These are phyloP conservation scores for Microchirus variegatus DNA, from an alignment of 2,797 vertebrate genomes.

Conservation along the genomic window DNA sequence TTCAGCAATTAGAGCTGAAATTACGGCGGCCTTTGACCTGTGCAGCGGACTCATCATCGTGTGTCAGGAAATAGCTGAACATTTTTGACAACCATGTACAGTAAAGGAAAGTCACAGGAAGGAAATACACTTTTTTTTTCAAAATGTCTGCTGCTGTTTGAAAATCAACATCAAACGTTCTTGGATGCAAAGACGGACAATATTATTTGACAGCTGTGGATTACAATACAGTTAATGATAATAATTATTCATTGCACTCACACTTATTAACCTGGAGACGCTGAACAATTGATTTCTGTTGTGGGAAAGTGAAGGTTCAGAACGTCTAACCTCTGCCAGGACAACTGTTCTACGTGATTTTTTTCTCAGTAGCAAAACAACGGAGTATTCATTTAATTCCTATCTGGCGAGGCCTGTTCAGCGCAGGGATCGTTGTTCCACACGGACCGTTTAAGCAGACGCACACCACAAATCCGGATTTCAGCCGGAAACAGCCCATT, in stretches of 20 bases:
- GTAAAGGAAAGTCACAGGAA: constrained; percentile 70
- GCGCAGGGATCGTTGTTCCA: too few relatives aligned
- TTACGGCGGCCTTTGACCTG: constrained; percentile 95
- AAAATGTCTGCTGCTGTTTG: constrained; percentile 68
- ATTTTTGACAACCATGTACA: constrained; percentile 88
- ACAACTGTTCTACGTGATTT: constrained; percentile 53
- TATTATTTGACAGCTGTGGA: constrained; percentile 68
- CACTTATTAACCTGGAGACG: constrained; percentile 62
- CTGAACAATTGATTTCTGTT: constrained; percentile 66
- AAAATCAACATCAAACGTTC: constrained; percentile 74
- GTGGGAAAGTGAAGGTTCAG: constrained; percentile 67
- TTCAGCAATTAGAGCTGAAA: constrained; percentile 96
- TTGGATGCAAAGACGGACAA: constrained; percentile 54
- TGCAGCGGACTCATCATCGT: constrained; percentile 91
- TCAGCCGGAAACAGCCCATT: too few relatives aligned
- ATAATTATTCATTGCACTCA: constrained; percentile 76
- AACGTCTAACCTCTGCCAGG: constrained; percentile 66
- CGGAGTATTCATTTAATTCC: too few relatives aligned
- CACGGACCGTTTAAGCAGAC: too few relatives aligned
- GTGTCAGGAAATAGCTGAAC: constrained; percentile 90
- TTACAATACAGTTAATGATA: constrained; percentile 64
- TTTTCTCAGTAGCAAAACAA: constrained; percentile 58
- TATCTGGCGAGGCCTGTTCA: too few relatives aligned
- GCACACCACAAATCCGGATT: too few relatives aligned
- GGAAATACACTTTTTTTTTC: too few relatives aligned